These are phyloP conservation scores for Clarias magur DNA, from an alignment of 2,113 vertebrate genomes.

Conservation along the genomic window DNA sequence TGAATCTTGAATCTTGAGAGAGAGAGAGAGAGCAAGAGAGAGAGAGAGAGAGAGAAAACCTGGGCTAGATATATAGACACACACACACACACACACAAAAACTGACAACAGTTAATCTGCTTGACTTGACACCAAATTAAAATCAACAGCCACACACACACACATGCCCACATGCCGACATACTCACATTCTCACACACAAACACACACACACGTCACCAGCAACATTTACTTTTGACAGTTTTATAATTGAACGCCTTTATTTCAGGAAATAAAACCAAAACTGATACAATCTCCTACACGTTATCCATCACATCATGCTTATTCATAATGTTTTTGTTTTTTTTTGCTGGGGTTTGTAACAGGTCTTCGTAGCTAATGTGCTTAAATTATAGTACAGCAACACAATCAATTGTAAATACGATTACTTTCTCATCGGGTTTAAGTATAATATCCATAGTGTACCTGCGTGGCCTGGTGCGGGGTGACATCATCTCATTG, in stretches of 20 bases:
- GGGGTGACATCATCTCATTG: conserved; percentile 98
- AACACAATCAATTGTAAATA: not conserved
- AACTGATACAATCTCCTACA: not conserved
- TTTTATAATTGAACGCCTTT: not conserved
- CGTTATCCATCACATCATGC: not conserved
- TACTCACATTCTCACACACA: conserved; percentile 6
- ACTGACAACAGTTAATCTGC: not conserved
- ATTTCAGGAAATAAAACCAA: not conserved
- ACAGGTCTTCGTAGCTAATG: not conserved
- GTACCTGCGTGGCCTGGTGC: conserved; percentile 95
- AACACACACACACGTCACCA: not conserved
- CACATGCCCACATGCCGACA: not conserved
- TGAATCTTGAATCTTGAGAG: too few relatives aligned
- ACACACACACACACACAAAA: not conserved
- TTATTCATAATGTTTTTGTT: not conserved
- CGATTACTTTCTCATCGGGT: not conserved
- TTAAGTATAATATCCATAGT: not conserved
- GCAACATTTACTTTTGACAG: not conserved
- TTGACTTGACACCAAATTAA: too few relatives aligned
- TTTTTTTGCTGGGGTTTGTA: not conserved
- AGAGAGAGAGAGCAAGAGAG: too few relatives aligned
- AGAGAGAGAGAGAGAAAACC: not conserved
- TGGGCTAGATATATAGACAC: not conserved
- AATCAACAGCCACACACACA: not conserved
- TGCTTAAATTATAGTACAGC: not conserved